Evolutionary conservation across 2,888 invertebrate species (phyloP), one percentile per base, ranked within the genome.

Genomic region (Copidosoma aretas): DNA sequence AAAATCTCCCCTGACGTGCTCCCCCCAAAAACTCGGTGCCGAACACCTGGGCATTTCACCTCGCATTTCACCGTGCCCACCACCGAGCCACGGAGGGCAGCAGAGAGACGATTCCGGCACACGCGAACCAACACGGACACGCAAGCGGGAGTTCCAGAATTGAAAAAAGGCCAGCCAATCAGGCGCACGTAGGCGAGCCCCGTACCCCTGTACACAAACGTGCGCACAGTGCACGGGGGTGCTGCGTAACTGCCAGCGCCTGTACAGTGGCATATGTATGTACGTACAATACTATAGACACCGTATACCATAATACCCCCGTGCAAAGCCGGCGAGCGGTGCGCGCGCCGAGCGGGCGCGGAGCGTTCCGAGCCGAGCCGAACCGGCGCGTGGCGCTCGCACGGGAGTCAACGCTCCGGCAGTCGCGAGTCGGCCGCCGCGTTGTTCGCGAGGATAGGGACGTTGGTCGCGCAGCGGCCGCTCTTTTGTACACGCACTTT

Each of bases 341-440:
- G 19, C 51, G 32, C 32, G 32, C 5, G 59, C 60, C 65, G 68
- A 72, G 58, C 15, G 10, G 1, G 10, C 1, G 14, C 80, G 80
- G 73, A 71, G n/a, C 68, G n/a, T 25, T 51, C 67, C 82, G 82
- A 79, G 46, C 12, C 21, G 19, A 41, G 56, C 76, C 80, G 79
- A 80, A 75, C 76, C 76, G 79, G 79, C 81, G 82, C 81, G 82
- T 81, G 82, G 80, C 80, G 78, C n/a, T 77, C 75, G 75, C 67
- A 71, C 71, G 75, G 73, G 78, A 79, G 67, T 60, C 17, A 14
- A 52, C 22, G 56, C 15, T 73, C 77, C 79, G 75, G 75, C 82
- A 83, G 82, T 82, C 80, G 82, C 78, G 79, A 77, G 78, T 80
- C 79, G 77, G 76, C 78, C 80, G 79, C 77, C 82, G 81, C 78